Percentiles rank a stretch among this genome's conserved stretches.
Conservation (phyloP, 2,113 vertebrate genomes). For the Genyomyrus donnyi region DNA sequence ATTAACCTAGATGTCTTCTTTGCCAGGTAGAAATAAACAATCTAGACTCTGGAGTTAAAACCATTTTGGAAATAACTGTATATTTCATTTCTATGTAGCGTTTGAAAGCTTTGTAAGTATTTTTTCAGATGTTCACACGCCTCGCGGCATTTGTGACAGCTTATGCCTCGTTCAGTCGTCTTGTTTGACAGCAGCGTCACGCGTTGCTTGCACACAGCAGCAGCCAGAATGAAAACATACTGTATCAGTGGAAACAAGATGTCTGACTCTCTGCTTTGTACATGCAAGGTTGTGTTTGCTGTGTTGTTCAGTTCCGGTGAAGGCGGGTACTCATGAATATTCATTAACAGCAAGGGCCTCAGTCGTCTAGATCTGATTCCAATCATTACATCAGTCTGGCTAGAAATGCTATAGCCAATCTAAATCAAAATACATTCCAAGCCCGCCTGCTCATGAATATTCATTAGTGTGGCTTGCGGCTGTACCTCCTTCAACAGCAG, state of each 20-base stretch:
- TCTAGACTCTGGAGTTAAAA: neutral
- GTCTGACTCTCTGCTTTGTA: neutral
- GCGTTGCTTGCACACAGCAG: neutral
- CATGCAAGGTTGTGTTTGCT: neutral
- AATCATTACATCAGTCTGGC: slow-evolving; percentile 12
- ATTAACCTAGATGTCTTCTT: neutral
- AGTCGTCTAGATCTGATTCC: neutral
- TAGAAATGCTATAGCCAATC: neutral
- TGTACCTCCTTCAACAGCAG: neutral
- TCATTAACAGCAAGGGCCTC: neutral
- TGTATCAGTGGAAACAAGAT: neutral
- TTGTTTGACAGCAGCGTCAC: neutral
- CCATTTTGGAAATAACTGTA: neutral
- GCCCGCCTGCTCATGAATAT: neutral
- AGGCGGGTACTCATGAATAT: slow-evolving; percentile 5
- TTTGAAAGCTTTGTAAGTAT: neutral
- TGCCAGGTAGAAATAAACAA: neutral
- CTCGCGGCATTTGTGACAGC: neutral
- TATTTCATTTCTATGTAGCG: neutral
- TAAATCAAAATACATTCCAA: neutral
- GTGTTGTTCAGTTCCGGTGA: neutral
- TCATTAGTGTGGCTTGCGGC: neutral
- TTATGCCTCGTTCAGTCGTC: neutral
- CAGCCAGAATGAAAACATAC: neutral
- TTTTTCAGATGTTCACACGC: neutral